Evolutionary conservation across 2,888 invertebrate genomes (phyloP).

Genomic region (Mechanitis messenoides): DNA sequence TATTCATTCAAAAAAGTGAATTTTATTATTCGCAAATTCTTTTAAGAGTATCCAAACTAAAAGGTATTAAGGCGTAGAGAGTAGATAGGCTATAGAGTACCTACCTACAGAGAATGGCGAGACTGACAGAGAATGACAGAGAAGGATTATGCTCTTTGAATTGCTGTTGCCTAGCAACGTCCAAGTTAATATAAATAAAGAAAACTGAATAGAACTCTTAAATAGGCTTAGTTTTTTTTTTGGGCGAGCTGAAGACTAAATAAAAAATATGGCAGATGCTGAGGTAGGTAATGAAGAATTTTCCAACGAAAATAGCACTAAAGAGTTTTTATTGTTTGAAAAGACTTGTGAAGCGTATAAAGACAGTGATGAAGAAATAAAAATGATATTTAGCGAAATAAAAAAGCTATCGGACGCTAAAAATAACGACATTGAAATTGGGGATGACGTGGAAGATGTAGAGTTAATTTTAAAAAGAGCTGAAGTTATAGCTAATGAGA

Average conservation of each 20-base stretch:
- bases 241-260: too few relatives aligned
- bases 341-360: slow-evolving; percentile 62
- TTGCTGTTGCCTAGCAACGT: slow-evolving; percentile 9
- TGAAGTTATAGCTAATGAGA: slow-evolving; percentile 61
- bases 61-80: too few relatives aligned
- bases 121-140: too few relatives aligned
- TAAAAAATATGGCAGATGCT: slow-evolving; percentile 42
- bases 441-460: slow-evolving; percentile 60
- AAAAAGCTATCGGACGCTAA: slow-evolving; percentile 69
- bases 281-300: slow-evolving; percentile 36
- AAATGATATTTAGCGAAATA: slow-evolving; percentile 82
- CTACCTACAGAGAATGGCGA: too few relatives aligned
- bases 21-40: too few relatives aligned
- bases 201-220: slow-evolving; percentile 5
- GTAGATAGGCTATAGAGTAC: too few relatives aligned
- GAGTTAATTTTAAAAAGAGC: slow-evolving; percentile 66
- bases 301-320: slow-evolving; percentile 64
- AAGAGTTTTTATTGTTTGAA: slow-evolving; percentile 64
- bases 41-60: too few relatives aligned
- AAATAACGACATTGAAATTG: slow-evolving; percentile 44
- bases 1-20: too few relatives aligned
- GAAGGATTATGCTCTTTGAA: neutral
- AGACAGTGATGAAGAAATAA: slow-evolving; percentile 78
- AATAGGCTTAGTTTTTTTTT: neutral
- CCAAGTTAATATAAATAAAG: slow-evolving; percentile 3